Evolutionary conservation across 2,888 invertebrate genomes (phyloP), one percentile per base, ranked within the genome.

Genomic region (Callyntrura guangdongensis): DNA sequence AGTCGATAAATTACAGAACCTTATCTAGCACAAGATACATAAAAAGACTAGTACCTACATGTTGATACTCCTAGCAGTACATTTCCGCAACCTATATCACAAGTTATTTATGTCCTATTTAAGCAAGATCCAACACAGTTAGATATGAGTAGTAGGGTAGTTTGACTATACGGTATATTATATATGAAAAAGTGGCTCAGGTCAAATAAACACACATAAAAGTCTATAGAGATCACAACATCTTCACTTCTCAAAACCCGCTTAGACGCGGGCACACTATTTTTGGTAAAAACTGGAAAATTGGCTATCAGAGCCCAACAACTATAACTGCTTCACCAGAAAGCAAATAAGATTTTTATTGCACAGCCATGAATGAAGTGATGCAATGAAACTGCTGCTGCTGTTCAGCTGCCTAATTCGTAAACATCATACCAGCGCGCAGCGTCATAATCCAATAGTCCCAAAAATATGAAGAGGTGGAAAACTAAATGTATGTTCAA

Each of bases 191-290:
- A 77, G 77, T 77, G 77, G 77, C 74, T 49, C 86, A 86, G 86
- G 86, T 77, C 86, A 86, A 79, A 79, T 64, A 86, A 86, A 86
- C 86, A 86, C 25, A 77, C 27, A 86, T 45, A 64, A 64, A 61
- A 86, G 61, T 45, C 77, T 86, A 79, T 86, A 86, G 77, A 77
- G 77, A 77, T 77, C 77, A 77, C 56, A 53, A 53, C 27, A 25
- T 77, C 25, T n/a, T 77, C 56, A 77, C n/a, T 77, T 22, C 25
- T 53, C 53, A 22, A 53, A 77, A 22, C 53, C 22, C 12, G 56
- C 77, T 53, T 77, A 0, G 36, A 45, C 17, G 17, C 11, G 56
- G 49, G 0, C 22, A 25, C 22, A 77, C 27, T 25, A 56, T 72
- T 45, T 67, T 47, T 49, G 11, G 9, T 12, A 77, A n/a, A 25